phyloP scores from a whole-genome alignment of 2,113 vertebrate species.

The Oncorhynchus clarkii region DNA sequence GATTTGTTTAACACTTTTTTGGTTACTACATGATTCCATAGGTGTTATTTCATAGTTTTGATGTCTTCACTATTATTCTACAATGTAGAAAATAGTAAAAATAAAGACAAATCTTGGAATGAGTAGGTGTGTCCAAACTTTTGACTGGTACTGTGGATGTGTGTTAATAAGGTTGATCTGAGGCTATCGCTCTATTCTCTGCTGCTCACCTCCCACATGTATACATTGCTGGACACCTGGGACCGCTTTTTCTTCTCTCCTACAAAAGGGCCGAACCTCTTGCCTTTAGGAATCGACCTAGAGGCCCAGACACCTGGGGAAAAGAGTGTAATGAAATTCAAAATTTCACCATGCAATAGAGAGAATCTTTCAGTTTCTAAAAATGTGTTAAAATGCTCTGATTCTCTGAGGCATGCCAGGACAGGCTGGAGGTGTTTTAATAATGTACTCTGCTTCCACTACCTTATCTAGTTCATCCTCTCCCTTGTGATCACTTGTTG shows the following conservation, averaged over 20 bases:
- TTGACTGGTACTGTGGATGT: no score
- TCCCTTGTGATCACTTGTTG: neutral
- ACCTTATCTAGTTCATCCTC: neutral
- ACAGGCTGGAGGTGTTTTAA: neutral
- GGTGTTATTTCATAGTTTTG: no score
- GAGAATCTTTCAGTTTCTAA: neutral
- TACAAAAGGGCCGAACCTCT: constrained; percentile 89
- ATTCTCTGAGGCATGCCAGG: neutral
- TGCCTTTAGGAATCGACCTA: constrained; percentile 86
- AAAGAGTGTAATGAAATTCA: neutral
- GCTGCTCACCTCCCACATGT: constrained; percentile 94
- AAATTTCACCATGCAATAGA: no score
- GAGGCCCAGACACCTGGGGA: constrained; percentile 89
- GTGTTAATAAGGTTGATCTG: no score
- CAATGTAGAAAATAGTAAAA: no score
- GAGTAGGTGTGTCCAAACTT: no score
- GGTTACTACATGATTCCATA: no score
- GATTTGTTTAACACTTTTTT: no score
- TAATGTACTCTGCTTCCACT: neutral
- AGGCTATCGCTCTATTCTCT: neutral
- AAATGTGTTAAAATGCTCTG: neutral
- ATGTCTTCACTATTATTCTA: no score
- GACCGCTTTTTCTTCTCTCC: constrained; percentile 94
- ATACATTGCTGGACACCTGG: constrained; percentile 93
- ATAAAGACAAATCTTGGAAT: no score